A percentile compares a stretch with the other conserved stretches of the same genome.
Evolutionary conservation across 2,888 invertebrate species (phyloP).

Genomic region (Ptychoptera contaminata): DNA sequence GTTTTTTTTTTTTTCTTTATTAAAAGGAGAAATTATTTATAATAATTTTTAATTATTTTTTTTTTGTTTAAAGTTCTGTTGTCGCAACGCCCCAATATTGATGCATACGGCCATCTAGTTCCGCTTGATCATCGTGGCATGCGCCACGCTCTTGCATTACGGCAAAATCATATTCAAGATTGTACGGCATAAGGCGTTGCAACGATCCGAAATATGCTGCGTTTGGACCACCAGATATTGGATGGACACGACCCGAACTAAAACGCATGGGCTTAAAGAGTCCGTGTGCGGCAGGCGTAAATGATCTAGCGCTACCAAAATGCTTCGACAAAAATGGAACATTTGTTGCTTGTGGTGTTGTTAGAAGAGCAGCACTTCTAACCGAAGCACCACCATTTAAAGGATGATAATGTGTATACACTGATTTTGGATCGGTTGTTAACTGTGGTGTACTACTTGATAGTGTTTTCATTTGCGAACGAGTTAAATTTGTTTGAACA

Average conservation of each 20-base stretch:
- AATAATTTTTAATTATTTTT: neutral
- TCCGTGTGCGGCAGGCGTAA: conserved; percentile 41
- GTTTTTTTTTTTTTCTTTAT: too few species aligned
- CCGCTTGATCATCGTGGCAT: conserved; percentile 48
- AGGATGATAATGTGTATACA: conserved; percentile 11
- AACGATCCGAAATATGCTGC: conserved; percentile 78
- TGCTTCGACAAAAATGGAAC: conserved; percentile 50
- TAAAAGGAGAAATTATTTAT: neutral
- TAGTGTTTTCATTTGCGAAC: conserved; percentile 35
- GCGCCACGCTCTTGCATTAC: conserved; percentile 63
- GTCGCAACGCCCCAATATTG: conserved; percentile 86
- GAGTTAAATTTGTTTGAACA: conserved; percentile 16
- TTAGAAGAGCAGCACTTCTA: conserved; percentile 18
- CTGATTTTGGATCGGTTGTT: conserved; percentile 3
- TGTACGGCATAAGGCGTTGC: conserved; percentile 70
- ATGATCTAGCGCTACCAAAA: conserved; percentile 66
- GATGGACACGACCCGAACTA: conserved; percentile 34
- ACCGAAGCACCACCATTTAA: conserved; percentile 12
- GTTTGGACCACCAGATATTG: conserved; percentile 56
- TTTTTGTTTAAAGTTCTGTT: conserved; percentile 49
- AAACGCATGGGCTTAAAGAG: conserved; percentile 39
- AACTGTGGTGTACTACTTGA: conserved; percentile 58
- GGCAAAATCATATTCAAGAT: conserved; percentile 69
- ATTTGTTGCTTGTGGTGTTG: conserved; percentile 7
- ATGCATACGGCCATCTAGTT: conserved; percentile 70